A percentile compares a stretch with the other conserved stretches of the same genome.
Evolutionary conservation across 2,113 vertebrate species (phyloP).

Genomic region (Octodon degus): DNA sequence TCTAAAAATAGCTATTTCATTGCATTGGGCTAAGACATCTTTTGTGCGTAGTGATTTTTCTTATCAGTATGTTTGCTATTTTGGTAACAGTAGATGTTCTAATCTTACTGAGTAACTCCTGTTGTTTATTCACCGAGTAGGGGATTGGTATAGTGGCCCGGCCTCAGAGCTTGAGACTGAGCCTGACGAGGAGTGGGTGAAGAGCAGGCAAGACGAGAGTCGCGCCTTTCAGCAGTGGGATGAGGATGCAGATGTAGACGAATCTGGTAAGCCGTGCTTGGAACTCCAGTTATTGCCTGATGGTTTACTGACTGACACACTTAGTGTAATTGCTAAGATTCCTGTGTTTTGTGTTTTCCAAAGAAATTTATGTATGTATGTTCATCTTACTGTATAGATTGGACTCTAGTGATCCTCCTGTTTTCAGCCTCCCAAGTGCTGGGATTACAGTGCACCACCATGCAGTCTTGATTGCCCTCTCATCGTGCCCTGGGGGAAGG

Average conservation of each 20-base stretch:
- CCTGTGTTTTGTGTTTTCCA: conserved; percentile 38
- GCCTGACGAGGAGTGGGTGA: conserved; percentile 95
- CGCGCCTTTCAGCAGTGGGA: conserved; percentile 96
- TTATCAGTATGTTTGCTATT: neutral
- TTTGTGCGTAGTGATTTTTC: conserved; percentile 36
- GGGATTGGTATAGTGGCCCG: conserved; percentile 93
- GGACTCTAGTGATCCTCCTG: too few species aligned
- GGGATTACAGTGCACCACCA: too few species aligned
- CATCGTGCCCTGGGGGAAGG: too few species aligned
- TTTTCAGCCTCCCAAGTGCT: too few species aligned
- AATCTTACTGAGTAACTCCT: neutral
- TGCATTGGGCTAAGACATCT: neutral
- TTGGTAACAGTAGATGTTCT: neutral
- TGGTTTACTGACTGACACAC: neutral
- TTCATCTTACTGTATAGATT: too few species aligned
- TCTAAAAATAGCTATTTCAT: conserved; percentile 14
- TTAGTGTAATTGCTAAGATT: neutral
- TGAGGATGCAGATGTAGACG: conserved; percentile 97
- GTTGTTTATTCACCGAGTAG: conserved; percentile 79
- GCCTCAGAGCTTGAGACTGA: conserved; percentile 91
- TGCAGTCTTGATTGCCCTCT: too few species aligned
- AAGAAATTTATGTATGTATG: neutral
- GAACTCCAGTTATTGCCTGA: neutral
- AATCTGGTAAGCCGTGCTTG: conserved; percentile 90
- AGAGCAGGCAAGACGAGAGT: conserved; percentile 92